Evolutionary conservation across 2,888 invertebrate genomes (phyloP), one percentile per base, ranked within the genome.

Genomic region (Apamea sordens): DNA sequence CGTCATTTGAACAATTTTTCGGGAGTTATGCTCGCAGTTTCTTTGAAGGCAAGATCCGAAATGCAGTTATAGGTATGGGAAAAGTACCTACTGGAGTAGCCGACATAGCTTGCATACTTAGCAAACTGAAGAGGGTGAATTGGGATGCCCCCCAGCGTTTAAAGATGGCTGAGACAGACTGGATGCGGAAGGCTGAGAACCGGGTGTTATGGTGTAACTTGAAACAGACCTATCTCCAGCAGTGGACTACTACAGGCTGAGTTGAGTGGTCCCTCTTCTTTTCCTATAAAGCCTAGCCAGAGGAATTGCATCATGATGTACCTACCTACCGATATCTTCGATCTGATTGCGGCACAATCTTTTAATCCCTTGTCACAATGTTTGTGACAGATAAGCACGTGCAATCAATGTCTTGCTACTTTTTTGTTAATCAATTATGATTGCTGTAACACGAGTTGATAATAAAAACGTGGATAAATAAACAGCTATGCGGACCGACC

Each of bases 321-420:
- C 41, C 1, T 41, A 36, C 41, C 1, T 28, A 50, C 64, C 4
- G 7, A 13, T 56, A 73, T 44, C 32, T 36, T 6, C 0, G 10
- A 64, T 56, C 21, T 80, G 32, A 64, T 73, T 56, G 53, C n/a
- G 1, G 44, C 32, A 73, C 13, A 73, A 81, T 63, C 44, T 13
- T 47, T 36, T 36, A 81, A 73, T n/a, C 21, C 28, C 28, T n/a
- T 71, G 18, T 69, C 21, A 70, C 59, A 71, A 71, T n/a, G n/a
- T n/a, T n/a, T n/a, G n/a, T n/a, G n/a, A 32, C 44, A 41, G 24
- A 71, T 72, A 41, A n/a, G 53, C 79, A 21, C 1, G 0, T 36
- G 15, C 15, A 72, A 79, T 71, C 78, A 78, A 41, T 15, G 61
- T 44, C 41, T 53, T 63, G 73, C 21, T 44, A 44, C 73, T 80